These are phyloP conservation scores for Aphodius sticticus DNA, from an alignment of 2,888 invertebrate genomes.

Conservation along the genomic window DNA sequence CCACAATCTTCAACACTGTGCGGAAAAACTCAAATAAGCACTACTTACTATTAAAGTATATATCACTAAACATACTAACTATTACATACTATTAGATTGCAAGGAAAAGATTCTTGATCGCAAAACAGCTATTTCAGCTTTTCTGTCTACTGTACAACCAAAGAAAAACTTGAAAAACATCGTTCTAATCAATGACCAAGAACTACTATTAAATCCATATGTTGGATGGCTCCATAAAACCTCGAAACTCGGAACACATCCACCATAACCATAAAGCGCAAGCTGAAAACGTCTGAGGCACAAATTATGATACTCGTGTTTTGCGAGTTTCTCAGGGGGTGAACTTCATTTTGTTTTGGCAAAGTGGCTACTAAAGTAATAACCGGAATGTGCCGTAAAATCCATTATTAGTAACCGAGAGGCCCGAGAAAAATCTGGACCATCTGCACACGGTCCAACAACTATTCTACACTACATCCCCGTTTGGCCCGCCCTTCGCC, in stretches of 20 bases:
- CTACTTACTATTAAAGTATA: too few species aligned
- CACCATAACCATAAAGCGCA: background rate
- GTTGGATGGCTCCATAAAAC: background rate
- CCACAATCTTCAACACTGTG: too few species aligned
- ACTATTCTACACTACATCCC: background rate
- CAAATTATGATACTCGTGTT: background rate
- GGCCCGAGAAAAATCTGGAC: background rate
- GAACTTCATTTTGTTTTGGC: background rate
- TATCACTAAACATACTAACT: too few species aligned
- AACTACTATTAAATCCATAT: background rate
- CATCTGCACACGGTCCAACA: background rate
- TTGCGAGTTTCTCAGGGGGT: background rate
- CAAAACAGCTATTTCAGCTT: background rate
- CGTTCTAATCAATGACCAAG: background rate
- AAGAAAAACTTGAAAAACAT: background rate
- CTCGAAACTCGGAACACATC: background rate
- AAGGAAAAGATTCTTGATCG: too few species aligned
- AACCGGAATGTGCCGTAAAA: background rate
- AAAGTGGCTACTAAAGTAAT: background rate
- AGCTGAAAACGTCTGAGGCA: background rate
- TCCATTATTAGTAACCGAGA: background rate
- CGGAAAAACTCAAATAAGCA: too few species aligned
- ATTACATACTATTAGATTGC: too few species aligned
- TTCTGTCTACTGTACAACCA: background rate
- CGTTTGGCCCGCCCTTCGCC: background rate